Conservation (phyloP, 2,113 vertebrate species). For the Onychostoma macrolepis region DNA sequence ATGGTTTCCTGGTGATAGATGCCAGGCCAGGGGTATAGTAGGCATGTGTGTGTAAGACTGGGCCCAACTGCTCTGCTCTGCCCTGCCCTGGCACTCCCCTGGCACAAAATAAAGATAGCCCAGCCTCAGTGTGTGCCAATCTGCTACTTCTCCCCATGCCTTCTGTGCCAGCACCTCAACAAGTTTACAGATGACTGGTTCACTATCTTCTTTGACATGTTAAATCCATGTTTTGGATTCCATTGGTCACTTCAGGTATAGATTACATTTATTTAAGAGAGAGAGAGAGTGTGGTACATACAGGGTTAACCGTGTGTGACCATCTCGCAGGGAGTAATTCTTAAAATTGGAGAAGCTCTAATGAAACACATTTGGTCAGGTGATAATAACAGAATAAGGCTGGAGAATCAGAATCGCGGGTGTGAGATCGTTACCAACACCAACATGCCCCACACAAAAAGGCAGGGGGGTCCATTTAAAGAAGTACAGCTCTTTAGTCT, state of each 20-base stretch:
- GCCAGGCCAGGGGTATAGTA: slow-evolving; percentile 25
- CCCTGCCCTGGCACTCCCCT: slow-evolving; percentile 49
- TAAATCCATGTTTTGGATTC: slow-evolving; percentile 23
- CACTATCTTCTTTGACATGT: slow-evolving; percentile 12
- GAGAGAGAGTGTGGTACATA: background rate
- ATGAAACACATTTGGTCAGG: slow-evolving; percentile 99
- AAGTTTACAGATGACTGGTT: slow-evolving; percentile 23
- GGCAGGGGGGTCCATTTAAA: slow-evolving; percentile 26
- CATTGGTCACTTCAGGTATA: background rate
- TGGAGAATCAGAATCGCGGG: slow-evolving; percentile 77
- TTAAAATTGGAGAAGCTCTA: slow-evolving; percentile 86
- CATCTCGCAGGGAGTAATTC: slow-evolving; percentile 96
- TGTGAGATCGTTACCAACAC: slow-evolving; percentile 80
- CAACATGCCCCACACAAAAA: slow-evolving; percentile 53
- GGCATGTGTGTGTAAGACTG: slow-evolving; percentile 46
- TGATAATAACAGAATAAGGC: slow-evolving; percentile 96
- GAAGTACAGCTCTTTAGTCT: background rate
- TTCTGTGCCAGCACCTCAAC: slow-evolving; percentile 39
- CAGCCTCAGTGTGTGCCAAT: slow-evolving; percentile 52
- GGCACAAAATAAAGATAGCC: slow-evolving; percentile 53
- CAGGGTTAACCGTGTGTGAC: slow-evolving; percentile 68
- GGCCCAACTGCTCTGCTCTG: slow-evolving; percentile 26
- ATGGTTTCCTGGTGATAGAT: slow-evolving; percentile 38
- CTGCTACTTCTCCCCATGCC: slow-evolving; percentile 53
- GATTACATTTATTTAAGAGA: background rate